Base-by-base conservation (phyloP, 1,140 invertebrate genomes). In the Macrocentrus cingulum region DNA sequence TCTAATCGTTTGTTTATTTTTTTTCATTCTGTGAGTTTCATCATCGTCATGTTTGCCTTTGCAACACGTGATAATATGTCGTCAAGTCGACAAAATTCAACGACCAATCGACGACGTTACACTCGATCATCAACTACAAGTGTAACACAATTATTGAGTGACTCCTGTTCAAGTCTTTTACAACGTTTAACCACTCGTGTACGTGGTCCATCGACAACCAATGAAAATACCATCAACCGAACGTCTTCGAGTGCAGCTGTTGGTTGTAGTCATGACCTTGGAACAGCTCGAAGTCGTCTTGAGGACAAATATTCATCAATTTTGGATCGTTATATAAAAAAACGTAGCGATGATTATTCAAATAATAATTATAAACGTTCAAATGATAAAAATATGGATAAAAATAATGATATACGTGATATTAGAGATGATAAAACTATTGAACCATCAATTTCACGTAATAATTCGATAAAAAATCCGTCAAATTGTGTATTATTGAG, bases 81-180 rank as follows among this genome's bases (percentile, higher is more conserved):
- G 79, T 76, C 68, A 50, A 59, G 53, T 44, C 81, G 79, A 32
- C 64, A 62, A 13, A 58, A 56, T 20, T 54, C 64, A 20, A 16
- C 60, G 37, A 56, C 61, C 16, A 46, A 36, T 13, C 29, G 53
- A 54, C 59, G 56, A 16, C 53, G 59, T 16, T 61, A 61, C 19
- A 50, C 60, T 25, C 53, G 66, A 29, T 62, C 65, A 44, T 62
- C 67, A 11, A 72, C 69, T 70, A 71, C 63, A 62, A 92, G 90
- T 77, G 90, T 93, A 52, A 90, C 90, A 41, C 91, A 93, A 74
- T 79, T 94, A 60, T 78, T 94, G 56, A 89, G 85, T 46, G 91
- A 93, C 67, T 91, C 90, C 56, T 94, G 90, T 76, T 88, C 89
- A 60, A 93, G 84, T 76, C 82, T 93, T 20, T 82, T 94, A 52